Evolutionary conservation across 2,888 invertebrate genomes (phyloP), one percentile per base, ranked within the genome.

Genomic region (Alcis repandata): DNA sequence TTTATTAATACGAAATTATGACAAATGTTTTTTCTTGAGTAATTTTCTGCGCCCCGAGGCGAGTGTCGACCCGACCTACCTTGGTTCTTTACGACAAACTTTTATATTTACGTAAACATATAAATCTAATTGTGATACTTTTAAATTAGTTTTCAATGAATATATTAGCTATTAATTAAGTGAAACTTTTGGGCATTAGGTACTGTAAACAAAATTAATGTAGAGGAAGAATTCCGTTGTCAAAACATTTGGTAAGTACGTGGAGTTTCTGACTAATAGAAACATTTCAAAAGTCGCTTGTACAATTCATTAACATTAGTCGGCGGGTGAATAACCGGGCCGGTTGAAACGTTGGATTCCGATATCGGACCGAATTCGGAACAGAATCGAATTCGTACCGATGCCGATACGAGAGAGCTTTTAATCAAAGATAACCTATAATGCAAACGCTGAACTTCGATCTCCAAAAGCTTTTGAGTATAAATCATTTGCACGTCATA

Each of bases 241-340:
- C 59, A 64, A 62, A 63, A 69, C 62, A 70, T 67, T 65, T 66
- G 36, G 60, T 51, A 19, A 10, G 22, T 51, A 19, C n/a, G 22
- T 19, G 43, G 63, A 58, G 51, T 52, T 33, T 63, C 49, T 36
- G 68, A 63, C 68, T 85, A 86, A 88, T 84, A 85, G 86, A 87
- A 81, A 85, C 85, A 82, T 85, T 82, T 85, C 79, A 84, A 81
- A 70, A 66, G 79, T 73, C 78, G 87, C 86, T 90, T 90, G 87
- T 81, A 85, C 88, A 85, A 89, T 88, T 87, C 86, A 90, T 90
- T 91, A 91, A 85, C 87, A 83, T 79, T 79, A 74, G 75, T 80
- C 71, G 70, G 72, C 73, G 69, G 86, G 87, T 90, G 89, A 89
- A 90, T 86, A 90, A 91, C 92, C 92, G 88, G 84, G 81, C 83